Evolutionary conservation across 2,113 vertebrate genomes (phyloP).

Genomic region (Lutjanus erythropterus): DNA sequence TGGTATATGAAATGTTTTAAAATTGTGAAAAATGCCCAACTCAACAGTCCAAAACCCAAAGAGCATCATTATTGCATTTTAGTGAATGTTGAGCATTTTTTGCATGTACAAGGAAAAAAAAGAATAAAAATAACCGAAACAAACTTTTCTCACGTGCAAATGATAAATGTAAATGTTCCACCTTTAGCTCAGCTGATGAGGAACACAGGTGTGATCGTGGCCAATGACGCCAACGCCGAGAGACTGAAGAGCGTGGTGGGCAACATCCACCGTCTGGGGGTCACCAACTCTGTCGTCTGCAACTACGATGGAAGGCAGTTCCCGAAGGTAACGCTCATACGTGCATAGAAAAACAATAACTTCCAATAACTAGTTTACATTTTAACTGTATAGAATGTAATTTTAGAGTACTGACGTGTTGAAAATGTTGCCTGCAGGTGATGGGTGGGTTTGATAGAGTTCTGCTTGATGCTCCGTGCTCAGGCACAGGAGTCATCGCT

Average conservation of each 20-base stretch:
- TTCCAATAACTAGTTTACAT: background rate
- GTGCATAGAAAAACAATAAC: background rate
- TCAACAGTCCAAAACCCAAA: background rate
- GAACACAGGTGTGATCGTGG: slow-evolving; percentile 95
- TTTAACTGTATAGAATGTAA: background rate
- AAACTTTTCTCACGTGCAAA: background rate
- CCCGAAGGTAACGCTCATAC: slow-evolving; percentile 87
- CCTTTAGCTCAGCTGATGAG: slow-evolving; percentile 95
- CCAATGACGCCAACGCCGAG: slow-evolving; percentile 92
- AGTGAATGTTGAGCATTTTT: background rate
- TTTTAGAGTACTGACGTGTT: slow-evolving; percentile 9
- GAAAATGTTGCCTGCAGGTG: slow-evolving; percentile 82
- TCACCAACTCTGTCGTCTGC: slow-evolving; percentile 92
- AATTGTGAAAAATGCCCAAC: background rate
- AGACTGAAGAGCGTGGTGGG: slow-evolving; percentile 95
- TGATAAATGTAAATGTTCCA: background rate
- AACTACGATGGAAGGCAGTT: slow-evolving; percentile 96
- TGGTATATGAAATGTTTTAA: background rate
- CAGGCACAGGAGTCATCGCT: slow-evolving; percentile 95
- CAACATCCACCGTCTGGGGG: slow-evolving; percentile 95
- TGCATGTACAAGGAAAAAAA: too few species aligned
- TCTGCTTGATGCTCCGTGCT: slow-evolving; percentile 96
- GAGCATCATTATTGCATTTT: background rate
- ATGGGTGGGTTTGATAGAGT: slow-evolving; percentile 96
- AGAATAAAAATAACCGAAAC: too few species aligned